Evolutionary conservation across 53 echinoderm and acorn worm genomes (phyloP).

Genomic region (Echinometra lucunter): DNA sequence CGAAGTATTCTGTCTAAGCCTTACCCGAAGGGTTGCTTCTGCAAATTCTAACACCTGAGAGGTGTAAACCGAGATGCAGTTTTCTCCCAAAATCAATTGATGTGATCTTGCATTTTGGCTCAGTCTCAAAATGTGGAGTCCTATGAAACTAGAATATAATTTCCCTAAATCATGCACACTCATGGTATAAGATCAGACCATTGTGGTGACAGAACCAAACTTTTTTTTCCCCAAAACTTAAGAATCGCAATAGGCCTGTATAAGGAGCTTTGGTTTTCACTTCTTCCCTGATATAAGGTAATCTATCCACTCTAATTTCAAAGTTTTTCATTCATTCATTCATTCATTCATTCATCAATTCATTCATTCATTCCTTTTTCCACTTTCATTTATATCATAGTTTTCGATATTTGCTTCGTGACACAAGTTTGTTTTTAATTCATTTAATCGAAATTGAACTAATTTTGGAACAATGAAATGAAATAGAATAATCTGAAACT

Average conservation of each 20-base stretch:
- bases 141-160: background rate
- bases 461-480: background rate
- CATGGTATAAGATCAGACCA: background rate
- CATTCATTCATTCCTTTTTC: no score
- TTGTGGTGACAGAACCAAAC: background rate
- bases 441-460: background rate
- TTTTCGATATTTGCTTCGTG: background rate
- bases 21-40: slow-evolving; percentile 35
- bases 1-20: slow-evolving; percentile 32
- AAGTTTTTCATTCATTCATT: background rate
- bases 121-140: slow-evolving; percentile 7
- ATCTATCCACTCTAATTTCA: no score
- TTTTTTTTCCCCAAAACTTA: background rate
- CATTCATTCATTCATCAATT: no score
- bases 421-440: background rate
- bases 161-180: background rate
- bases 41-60: slow-evolving; percentile 39
- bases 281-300: background rate
- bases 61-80: slow-evolving; percentile 47
- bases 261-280: background rate
- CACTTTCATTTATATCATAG: no score
- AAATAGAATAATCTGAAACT: background rate
- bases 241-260: background rate
- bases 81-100: slow-evolving; percentile 1
- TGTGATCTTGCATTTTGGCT: slow-evolving; percentile 43